Evolutionary conservation across 2,888 invertebrate species (phyloP).

Genomic region (Troides oblongomaculatus): DNA sequence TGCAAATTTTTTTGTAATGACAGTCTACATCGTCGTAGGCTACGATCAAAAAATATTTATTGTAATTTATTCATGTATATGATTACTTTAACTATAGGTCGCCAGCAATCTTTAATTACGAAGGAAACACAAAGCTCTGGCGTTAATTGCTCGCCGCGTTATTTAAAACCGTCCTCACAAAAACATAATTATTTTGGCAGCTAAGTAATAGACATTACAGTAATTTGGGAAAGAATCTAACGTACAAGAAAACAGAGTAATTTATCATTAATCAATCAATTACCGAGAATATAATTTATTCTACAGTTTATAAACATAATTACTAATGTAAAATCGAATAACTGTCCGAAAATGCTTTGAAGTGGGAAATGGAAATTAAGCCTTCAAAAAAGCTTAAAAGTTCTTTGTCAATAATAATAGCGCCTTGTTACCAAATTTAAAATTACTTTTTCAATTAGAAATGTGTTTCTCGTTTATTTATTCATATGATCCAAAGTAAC

Average conservation of each 20-base stretch:
- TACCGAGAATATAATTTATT: neutral
- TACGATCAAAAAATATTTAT: too few species aligned
- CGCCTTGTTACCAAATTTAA: neutral
- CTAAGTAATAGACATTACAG: conserved; percentile 10
- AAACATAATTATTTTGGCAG: conserved; percentile 14
- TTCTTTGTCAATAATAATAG: too few species aligned
- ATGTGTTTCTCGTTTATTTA: too few species aligned
- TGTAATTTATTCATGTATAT: neutral
- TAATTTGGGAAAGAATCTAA: conserved; percentile 2
- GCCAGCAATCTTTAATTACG: conserved; percentile 7
- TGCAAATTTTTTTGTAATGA: too few species aligned
- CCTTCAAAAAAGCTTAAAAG: too few species aligned
- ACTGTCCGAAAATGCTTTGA: too few species aligned
- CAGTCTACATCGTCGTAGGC: too few species aligned
- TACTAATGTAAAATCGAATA: too few species aligned
- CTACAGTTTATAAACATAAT: too few species aligned
- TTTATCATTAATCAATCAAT: conserved; percentile 2
- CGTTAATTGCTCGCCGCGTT: conserved; percentile 14
- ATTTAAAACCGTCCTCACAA: conserved; percentile 2
- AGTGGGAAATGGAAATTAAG: too few species aligned
- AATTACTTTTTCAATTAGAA: too few species aligned
- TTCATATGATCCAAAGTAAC: too few species aligned
- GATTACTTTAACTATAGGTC: neutral
- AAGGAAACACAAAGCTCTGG: conserved; percentile 7
- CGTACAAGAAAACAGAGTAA: neutral